Evolutionary conservation across 2,797 vertebrate species (phyloP).

Genomic region (Salmo trutta): DNA sequence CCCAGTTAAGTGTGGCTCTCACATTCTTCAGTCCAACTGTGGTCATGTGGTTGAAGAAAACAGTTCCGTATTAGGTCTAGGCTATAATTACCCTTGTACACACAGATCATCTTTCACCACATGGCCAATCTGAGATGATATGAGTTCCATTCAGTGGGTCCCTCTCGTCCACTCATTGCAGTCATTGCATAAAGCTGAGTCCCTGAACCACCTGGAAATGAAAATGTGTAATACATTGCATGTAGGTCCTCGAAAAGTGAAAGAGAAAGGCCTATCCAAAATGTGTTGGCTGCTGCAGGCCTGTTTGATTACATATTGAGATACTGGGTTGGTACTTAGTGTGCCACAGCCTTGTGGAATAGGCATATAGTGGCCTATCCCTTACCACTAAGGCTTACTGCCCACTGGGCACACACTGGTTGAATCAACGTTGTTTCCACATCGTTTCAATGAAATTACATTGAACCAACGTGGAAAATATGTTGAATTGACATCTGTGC

Average conservation of each 20-base stretch:
- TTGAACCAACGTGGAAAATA: no score
- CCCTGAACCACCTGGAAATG: no score
- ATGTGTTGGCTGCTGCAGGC: neutral
- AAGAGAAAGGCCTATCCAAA: neutral
- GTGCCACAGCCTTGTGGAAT: neutral
- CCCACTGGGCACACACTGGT: no score
- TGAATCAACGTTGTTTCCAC: no score
- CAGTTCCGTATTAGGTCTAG: no score
- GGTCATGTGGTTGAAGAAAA: no score
- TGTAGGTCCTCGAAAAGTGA: neutral
- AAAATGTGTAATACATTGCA: neutral
- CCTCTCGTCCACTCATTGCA: neutral
- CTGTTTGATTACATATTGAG: neutral
- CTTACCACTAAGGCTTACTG: neutral
- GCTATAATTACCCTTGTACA: no score
- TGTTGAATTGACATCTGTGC: no score
- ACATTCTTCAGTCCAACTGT: no score
- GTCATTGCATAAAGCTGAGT: no score
- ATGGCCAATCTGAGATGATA: neutral
- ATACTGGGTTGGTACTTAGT: neutral
- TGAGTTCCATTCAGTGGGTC: neutral
- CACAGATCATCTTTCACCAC: neutral
- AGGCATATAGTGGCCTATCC: neutral
- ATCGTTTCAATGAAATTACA: no score
- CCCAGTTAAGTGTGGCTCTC: no score